Conservation (phyloP, 2,797 vertebrate species). For the Cossypha heuglini region DNA sequence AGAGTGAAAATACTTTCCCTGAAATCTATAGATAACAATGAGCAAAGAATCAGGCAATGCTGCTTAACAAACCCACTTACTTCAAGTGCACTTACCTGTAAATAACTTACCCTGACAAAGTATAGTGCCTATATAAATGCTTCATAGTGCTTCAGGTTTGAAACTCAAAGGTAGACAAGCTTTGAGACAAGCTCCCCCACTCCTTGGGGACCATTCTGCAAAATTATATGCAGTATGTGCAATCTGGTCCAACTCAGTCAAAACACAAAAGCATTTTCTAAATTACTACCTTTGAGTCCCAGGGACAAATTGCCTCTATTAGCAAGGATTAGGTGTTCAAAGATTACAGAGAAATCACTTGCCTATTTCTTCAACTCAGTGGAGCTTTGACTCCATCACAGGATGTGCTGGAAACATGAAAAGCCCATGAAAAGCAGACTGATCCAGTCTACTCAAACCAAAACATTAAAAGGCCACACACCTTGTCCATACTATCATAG, state of each 20-base stretch:
- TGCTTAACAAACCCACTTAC: conserved; percentile 10
- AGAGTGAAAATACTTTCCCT: not conserved
- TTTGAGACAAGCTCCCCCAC: too few species aligned
- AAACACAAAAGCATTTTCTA: not conserved
- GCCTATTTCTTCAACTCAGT: not conserved
- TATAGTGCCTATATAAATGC: not conserved
- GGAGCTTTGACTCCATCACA: not conserved
- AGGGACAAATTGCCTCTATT: not conserved
- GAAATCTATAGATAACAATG: not conserved
- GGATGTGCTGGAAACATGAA: not conserved
- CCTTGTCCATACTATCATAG: not conserved
- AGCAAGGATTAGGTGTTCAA: not conserved
- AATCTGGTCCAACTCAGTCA: not conserved
- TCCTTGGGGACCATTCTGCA: conserved; percentile 2
- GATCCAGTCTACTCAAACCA: not conserved
- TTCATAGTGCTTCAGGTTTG: not conserved
- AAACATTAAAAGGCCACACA: not conserved
- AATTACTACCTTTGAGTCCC: not conserved
- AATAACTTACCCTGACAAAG: not conserved
- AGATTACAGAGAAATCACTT: not conserved
- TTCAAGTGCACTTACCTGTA: conserved; percentile 22
- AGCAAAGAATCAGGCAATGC: not conserved
- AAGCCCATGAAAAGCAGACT: not conserved
- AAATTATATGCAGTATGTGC: not conserved
- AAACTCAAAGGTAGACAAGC: not conserved